phyloP scores from a whole-genome alignment of 2,113 vertebrate species.

The Garra rufa region DNA sequence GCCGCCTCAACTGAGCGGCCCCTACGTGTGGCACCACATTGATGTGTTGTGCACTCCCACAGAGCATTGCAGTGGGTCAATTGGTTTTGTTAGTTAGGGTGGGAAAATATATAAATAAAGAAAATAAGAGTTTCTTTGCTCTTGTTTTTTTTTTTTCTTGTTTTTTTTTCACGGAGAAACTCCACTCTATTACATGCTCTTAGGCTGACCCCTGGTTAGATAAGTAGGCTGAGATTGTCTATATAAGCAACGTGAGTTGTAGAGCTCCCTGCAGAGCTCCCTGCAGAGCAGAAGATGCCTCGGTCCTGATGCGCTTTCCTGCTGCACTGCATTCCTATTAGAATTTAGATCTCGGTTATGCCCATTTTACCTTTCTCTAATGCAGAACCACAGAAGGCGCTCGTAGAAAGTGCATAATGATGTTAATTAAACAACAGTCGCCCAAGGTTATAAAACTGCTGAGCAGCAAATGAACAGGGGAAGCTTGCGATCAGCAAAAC shows the following conservation, averaged over 20 bases:
- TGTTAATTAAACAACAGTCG: conserved; percentile 50
- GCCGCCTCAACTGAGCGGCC: conserved; percentile 34
- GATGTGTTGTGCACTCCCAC: conserved; percentile 44
- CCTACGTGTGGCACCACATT: conserved; percentile 30
- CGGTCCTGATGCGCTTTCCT: conserved; percentile 14
- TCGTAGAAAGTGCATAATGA: conserved; percentile 33
- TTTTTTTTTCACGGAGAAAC: not conserved
- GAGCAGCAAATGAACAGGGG: conserved; percentile 46
- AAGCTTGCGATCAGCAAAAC: conserved; percentile 42
- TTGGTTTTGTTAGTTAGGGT: conserved; percentile 34
- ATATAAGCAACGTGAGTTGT: conserved; percentile 1
- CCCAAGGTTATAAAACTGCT: conserved; percentile 47
- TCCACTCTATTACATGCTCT: not conserved
- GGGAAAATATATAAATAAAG: conserved; percentile 38
- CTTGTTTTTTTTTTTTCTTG: not conserved
- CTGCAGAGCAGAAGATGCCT: not conserved
- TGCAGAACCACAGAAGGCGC: conserved; percentile 24
- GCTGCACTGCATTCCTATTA: not conserved
- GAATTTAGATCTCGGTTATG: conserved; percentile 33
- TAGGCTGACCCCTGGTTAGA: conserved; percentile 21
- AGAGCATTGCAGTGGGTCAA: conserved; percentile 26
- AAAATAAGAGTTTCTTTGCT: conserved; percentile 10
- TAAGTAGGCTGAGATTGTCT: conserved; percentile 33
- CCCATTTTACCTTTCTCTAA: conserved; percentile 24
- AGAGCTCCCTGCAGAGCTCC: not conserved